Evolutionary conservation across 2,113 vertebrate species (phyloP), one percentile per base, ranked within the genome.

Genomic region (Dipodomys merriami): DNA sequence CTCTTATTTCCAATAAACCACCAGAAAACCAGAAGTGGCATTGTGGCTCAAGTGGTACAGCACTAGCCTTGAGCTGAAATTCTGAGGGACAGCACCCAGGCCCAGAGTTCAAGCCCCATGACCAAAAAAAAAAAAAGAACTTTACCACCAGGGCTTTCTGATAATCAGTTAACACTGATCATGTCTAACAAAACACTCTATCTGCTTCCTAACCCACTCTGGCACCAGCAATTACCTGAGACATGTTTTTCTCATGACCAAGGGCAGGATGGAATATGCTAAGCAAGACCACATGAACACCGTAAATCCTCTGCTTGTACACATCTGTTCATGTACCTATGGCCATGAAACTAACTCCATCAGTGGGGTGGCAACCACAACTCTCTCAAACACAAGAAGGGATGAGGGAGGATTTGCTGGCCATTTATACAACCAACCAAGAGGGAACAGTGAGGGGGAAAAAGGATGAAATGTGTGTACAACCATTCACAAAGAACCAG

Each of bases 381-480:
- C 9, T 11, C 33, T 15, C 68, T 46, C 27, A 44, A 27, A 19
- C 27, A 30, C 16, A 23, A 11, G 53, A 35, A 64, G 23, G 60
- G 1, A 46, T 33, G 77, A 67, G 46, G 72, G 44, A 64, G 2
- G 25, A 29, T 67, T 65, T 76, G 7, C 72, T 33, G 71, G 33
- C 23, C 49, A 64, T 2, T 19, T 64, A 23, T 6, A 39, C 10
- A 71, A n/a, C 62, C 60, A 39, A 22, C 33, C 2, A 27, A 60
- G 30, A n/a, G 9, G 6, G 65, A 4, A 20, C 64, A 16, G 23
- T 30, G 62, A 73, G 16, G 29, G 5, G 35, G n/a, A 30, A 35
- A 35, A 35, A 1, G 11, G n/a, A 2, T 4, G 5, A 8, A 60
- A 8, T 10, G 7, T 2, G 7, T 39, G 1, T 20, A 7, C 71